Base-by-base conservation (phyloP, 1,140 invertebrate genomes). In the Antheraea pernyi region DNA sequence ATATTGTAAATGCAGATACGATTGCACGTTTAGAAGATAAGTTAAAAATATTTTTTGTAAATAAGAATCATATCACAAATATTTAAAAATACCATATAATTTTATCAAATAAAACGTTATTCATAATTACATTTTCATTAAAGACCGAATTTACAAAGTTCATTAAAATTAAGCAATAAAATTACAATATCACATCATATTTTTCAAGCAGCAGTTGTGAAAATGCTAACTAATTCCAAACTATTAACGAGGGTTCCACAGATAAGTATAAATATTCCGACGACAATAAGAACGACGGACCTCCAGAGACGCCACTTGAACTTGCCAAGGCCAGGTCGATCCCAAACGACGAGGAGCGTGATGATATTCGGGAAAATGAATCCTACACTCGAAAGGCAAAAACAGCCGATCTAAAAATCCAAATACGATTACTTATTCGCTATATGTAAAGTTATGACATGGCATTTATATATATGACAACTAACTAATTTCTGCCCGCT, bases 351-450 rank as follows among this genome's bases (percentile, higher is more conserved):
- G 18, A 86, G 61, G 3, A 87, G 59, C 37, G 81, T 79, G 13
- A 90, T 87, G 13, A 80, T 37, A 53, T 83, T 83, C 0, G 88
- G 86, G 74, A 80, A 87, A 7, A 88, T 87, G 42, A 90, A 88
- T 0, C 81, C 86, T 81, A 90, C 87, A 75, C 86, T 87, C 18
- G 86, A 82, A 3, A 87, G 59, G 46, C 86, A 88, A 64, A 90
- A 83, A 7, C 77, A 67, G 1, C 88, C 88, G 0, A 90, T 73
- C 88, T 90, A 77, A 61, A 83, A 88, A 65, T 59, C 67, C 22
- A 66, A 39, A 36, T 30, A 30, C 22, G 22, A 42, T 42, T 42
- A 11, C 39, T 42, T 42, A 42, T 10, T 42, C 11, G 39, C 39
- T 8, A 42, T 30, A 10, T 42, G 39, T 42, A 42, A 42, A 42